These are phyloP conservation scores for Pantelozetes paolii DNA, from an alignment of 2,888 invertebrate genomes.

Conservation along the genomic window DNA sequence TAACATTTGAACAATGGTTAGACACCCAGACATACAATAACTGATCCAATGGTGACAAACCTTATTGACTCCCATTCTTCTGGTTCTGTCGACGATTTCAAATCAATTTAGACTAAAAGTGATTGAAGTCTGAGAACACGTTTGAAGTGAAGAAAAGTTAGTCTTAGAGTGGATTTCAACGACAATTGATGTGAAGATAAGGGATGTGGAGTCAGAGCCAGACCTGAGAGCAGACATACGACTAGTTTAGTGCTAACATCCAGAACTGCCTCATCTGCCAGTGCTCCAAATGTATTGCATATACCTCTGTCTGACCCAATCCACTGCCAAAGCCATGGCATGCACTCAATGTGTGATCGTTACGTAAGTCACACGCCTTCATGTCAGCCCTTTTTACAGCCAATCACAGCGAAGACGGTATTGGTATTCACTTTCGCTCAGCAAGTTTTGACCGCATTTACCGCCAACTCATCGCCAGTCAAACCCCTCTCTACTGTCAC, in stretches of 20 bases:
- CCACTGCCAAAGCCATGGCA: constrained; percentile 9
- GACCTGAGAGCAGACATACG: neutral
- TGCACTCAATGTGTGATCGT: constrained; percentile 3
- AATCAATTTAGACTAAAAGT: neutral
- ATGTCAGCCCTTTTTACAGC: constrained; percentile 17
- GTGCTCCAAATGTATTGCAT: neutral
- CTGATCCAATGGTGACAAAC: neutral
- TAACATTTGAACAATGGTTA: neutral
- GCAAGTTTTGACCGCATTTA: neutral
- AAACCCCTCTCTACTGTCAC: neutral
- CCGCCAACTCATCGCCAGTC: constrained; percentile 3
- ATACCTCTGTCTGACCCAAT: constrained; percentile 31
- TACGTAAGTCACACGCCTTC: constrained; percentile 21
- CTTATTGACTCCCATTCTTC: constrained; percentile 31
- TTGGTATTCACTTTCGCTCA: neutral
- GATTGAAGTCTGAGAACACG: constrained; percentile 13
- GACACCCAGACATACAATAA: neutral
- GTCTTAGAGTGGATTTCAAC: neutral
- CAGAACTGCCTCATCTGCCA: neutral
- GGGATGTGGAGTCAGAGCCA: constrained; percentile 10
- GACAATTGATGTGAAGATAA: constrained; percentile 27
- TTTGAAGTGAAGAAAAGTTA: constrained; percentile 1
- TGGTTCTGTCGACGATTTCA: neutral
- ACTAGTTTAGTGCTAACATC: neutral
- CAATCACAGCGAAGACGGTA: neutral